phyloP scores from a whole-genome alignment of 2,888 invertebrate species.

The Melitaea athalia region DNA sequence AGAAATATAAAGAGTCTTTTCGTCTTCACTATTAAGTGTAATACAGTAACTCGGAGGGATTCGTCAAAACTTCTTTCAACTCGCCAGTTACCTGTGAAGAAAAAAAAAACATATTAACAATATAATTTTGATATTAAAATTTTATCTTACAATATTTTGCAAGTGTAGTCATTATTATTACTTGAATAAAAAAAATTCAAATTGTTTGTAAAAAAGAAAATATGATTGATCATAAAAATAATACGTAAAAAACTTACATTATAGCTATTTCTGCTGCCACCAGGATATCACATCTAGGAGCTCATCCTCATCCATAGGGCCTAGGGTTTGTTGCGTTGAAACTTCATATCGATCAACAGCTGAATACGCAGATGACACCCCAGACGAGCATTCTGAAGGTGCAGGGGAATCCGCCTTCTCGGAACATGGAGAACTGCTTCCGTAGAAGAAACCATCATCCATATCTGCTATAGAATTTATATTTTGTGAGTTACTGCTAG shows the following conservation, averaged over 20 bases:
- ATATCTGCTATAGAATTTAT: constrained; percentile 70
- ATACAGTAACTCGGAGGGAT: constrained; percentile 73
- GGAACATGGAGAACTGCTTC: constrained; percentile 83
- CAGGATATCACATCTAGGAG: constrained; percentile 92
- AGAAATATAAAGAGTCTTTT: constrained; percentile 78
- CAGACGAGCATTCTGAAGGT: constrained; percentile 86
- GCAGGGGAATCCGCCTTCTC: constrained; percentile 88
- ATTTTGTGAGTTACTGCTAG: constrained; percentile 59
- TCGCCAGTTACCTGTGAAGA: constrained; percentile 60
- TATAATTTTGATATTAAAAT: background rate
- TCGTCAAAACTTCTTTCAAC: constrained; percentile 57
- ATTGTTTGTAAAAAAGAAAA: background rate
- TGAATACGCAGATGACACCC: constrained; percentile 78
- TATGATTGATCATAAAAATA: background rate
- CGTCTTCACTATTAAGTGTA: constrained; percentile 64
- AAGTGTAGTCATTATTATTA: no score
- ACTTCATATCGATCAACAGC: constrained; percentile 72
- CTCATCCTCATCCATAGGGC: constrained; percentile 93
- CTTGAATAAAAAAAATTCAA: background rate
- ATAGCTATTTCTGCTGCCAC: constrained; percentile 88
- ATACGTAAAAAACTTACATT: constrained; percentile 54
- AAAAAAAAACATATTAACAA: constrained; percentile 47
- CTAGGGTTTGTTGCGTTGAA: constrained; percentile 79
- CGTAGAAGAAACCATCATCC: constrained; percentile 78
- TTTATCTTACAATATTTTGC: constrained; percentile 28